Evolutionary conservation across 2,113 vertebrate species (phyloP), one percentile per base, ranked within the genome.

Genomic region (Oriolus oriolus): DNA sequence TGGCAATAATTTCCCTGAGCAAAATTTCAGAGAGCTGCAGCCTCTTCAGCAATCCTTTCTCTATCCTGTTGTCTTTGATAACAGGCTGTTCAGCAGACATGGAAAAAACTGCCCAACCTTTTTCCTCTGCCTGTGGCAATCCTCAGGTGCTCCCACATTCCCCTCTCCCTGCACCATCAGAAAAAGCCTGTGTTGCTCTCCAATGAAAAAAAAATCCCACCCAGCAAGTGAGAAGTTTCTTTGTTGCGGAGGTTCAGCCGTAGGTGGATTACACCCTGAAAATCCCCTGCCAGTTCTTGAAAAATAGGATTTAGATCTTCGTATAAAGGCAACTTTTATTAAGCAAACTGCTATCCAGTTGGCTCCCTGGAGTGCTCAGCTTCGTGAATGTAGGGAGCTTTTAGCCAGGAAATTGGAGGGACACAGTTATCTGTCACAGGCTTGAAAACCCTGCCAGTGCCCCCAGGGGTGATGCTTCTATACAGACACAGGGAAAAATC

Each of bases 251-350:
- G 61, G 87, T 79, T 71, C 83, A 95, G 71, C 73, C 49, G 56
- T 12, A 65, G 93, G 84, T 82, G 37, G 69, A 97, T 96, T 97
- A 96, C 94, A 93, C 82, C 64, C 91, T 88, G 95, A 95, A 97
- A 97, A 97, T 95, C 89, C 96, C 42, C 63, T 47, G 30, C 56
- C 90, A 93, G 60, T 95, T 96, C 90, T 93, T 93, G 86, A 95
- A 94, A 95, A 97, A 97, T 87, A 91, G 95, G 96, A 97, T 97
- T 96, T 97, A 97, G 90, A 84, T 79, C 31, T 87, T 81, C 84
- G 66, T 96, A 89, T 79, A 96, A 97, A 97, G 81, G 82, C 90
- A 92, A 94, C 92, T 97, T 97, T 95, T 92, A 95, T 97, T 93
- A 96, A 96, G 64, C 88, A 77, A 81, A 68, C 79, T 49, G 71